Base-by-base conservation (phyloP, 2,797 vertebrate genomes). In the Phaenicophaeus curvirostris region DNA sequence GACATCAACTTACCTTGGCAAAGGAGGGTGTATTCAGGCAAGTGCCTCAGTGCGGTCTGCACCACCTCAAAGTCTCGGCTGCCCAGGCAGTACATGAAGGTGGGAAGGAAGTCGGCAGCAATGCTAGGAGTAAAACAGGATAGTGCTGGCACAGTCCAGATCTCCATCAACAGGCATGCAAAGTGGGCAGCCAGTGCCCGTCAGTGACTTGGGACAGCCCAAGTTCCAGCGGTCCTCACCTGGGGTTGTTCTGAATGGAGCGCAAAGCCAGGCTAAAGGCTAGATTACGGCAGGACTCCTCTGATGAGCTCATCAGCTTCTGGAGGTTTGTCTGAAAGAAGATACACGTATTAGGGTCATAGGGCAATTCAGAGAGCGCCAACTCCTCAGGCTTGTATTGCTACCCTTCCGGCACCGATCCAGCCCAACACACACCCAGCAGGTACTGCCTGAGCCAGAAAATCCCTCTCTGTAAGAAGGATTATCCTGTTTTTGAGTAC, bases 11-110 rank as follows among this genome's bases (percentile, higher is more conserved):
- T 67, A 99, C 99, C 99, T 97, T 99, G 99, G 97, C 99, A 99
- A 67, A 99, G 99, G 7, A 99, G 98, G 15, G 99, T 99, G 31
- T 99, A 99, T 82, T 99, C 99, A 0, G 99, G 99, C 87, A 99
- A 98, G 96, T 99, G 99, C 97, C 98, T 98, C 87, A 99, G 97
- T 1, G 99, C 99, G 0, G 99, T 99, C 96, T 99, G 99, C 17
- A 99, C 98, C 93, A 99, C 99, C 85, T 99, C 99, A 3, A 99
- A 99, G 98, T 99, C 99, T 11, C 99, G 98, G 77, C 99, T 99
- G 77, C 99, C 99, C 69, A 99, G 98, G 80, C 99, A 99, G 98
- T 99, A 99, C 99, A 99, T 99, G 98, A 99, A 99, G 1, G 99
- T 99, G 42, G 99, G 99, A 83, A 99, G 98, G 97, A 99, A 99